Percentiles rank a stretch among this genome's conserved stretches.
Conservation (phyloP, 2,113 vertebrate genomes). For the Lichenostomus cassidix region DNA sequence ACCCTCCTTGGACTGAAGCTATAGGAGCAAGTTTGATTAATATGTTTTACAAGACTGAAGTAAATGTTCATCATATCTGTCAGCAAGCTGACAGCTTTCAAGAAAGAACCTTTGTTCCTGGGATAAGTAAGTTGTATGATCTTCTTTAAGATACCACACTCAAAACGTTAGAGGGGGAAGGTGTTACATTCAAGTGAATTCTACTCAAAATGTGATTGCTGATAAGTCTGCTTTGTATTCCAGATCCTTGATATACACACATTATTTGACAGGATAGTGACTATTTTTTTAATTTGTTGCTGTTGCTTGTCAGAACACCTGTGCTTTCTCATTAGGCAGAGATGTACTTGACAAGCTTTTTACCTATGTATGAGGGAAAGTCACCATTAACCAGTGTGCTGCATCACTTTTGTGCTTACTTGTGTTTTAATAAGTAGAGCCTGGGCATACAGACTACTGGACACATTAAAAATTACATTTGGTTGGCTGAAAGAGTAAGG, state of each 20-base stretch:
- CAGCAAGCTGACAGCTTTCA: slow-evolving; percentile 74
- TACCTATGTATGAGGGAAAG: not conserved
- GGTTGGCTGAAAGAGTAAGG: not conserved
- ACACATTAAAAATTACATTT: not conserved
- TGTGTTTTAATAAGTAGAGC: not conserved
- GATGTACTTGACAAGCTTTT: not conserved
- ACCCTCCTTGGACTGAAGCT: slow-evolving; percentile 63
- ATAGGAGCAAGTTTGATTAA: slow-evolving; percentile 75
- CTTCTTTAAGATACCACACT: slow-evolving; percentile 66
- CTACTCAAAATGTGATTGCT: slow-evolving; percentile 48
- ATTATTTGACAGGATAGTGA: slow-evolving; percentile 32
- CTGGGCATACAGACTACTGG: not conserved
- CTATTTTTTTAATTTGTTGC: not conserved
- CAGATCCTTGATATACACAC: not conserved
- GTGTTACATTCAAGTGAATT: slow-evolving; percentile 65
- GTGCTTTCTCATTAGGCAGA: slow-evolving; percentile 29
- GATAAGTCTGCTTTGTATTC: slow-evolving; percentile 47
- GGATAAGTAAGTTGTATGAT: slow-evolving; percentile 74
- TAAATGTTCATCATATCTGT: slow-evolving; percentile 77
- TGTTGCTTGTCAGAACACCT: slow-evolving; percentile 26
- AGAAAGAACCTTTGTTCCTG: slow-evolving; percentile 71
- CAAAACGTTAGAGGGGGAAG: slow-evolving; percentile 59
- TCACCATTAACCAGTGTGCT: not conserved
- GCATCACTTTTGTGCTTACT: not conserved
- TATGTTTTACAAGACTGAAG: slow-evolving; percentile 76